Base-by-base conservation (phyloP, 1,140 invertebrate species). In the Neelides sp. region DNA sequence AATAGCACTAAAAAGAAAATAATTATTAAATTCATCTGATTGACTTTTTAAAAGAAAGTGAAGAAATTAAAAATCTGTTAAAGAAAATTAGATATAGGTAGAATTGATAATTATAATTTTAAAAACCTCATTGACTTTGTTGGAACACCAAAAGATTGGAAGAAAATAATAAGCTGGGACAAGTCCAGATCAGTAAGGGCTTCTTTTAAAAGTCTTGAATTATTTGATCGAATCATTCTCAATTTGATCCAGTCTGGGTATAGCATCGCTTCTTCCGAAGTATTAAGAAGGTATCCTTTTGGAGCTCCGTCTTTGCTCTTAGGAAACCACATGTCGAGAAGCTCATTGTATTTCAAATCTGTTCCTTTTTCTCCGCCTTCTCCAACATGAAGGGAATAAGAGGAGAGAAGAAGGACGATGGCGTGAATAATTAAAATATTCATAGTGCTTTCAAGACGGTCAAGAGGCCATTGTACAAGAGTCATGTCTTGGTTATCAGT, bases 71-170 rank as follows among this genome's bases (percentile, higher is more conserved):
- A 30, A 37, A 27, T 37, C 4, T 13, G 34, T n/a, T 23, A 47
- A 13, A 40, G 8, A 37, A 10, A 17, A 5, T 34, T 20, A 10
- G 15, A 49, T 8, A 3, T 24, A 37, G 46, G 22, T 48, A 19
- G 37, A 50, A 54, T 24, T 12, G 4, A 48, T 37, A 13, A 41
- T 51, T 39, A 12, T 40, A 51, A 40, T 26, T 26, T 47, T n/a
- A 51, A 37, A 55, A 57, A 69, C 65, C 73, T 85, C 84, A 95
- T 93, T 4, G 86, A 88, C 47, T 76, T 72, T 0, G 92, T 82
- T 0, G 92, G 92, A 54, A 96, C 87, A 22, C 92, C 92, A 68
- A 96, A 96, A 12, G 88, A 93, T 67, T 96, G 91, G 39, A 96
- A 88, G 65, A 95, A 96, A 2, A 96, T 69, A 3, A 96, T 80